Evolutionary conservation across 2,797 vertebrate species (phyloP).

Genomic region (Poecilia velifera): DNA sequence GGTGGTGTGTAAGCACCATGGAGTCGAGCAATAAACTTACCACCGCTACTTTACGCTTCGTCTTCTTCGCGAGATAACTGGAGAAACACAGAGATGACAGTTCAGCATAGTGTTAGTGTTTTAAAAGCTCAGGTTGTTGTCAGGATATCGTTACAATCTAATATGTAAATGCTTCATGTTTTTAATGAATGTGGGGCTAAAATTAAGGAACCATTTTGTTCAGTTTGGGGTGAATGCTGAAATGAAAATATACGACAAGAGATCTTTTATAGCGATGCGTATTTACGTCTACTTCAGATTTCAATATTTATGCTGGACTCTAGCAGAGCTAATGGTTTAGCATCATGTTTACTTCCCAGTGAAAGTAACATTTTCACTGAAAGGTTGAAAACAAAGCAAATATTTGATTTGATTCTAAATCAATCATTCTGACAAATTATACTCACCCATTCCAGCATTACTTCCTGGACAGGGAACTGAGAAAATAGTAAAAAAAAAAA

Average conservation of each 20-base stretch:
- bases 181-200: background rate
- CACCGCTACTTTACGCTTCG: conserved; percentile 72
- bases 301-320: background rate
- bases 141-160: background rate
- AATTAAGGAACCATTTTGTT: background rate
- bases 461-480: conserved; percentile 91
- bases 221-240: background rate
- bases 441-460: conserved; percentile 88
- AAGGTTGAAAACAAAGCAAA: background rate
- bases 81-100: conserved; percentile 40
- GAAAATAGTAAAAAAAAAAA: conserved; percentile 39
- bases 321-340: background rate
- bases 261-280: background rate
- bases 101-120: conserved; percentile 12
- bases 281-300: background rate
- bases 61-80: conserved; percentile 89
- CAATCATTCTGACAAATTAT: background rate
- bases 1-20: background rate
- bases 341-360: background rate
- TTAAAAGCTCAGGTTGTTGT: background rate
- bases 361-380: background rate
- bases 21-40: conserved; percentile 36
- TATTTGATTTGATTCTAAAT: background rate
- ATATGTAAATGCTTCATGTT: background rate
- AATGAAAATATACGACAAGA: background rate